Evolutionary conservation across 2,797 vertebrate species (phyloP), one percentile per base, ranked within the genome.

Genomic region (Lindbergichthys nudifrons): DNA sequence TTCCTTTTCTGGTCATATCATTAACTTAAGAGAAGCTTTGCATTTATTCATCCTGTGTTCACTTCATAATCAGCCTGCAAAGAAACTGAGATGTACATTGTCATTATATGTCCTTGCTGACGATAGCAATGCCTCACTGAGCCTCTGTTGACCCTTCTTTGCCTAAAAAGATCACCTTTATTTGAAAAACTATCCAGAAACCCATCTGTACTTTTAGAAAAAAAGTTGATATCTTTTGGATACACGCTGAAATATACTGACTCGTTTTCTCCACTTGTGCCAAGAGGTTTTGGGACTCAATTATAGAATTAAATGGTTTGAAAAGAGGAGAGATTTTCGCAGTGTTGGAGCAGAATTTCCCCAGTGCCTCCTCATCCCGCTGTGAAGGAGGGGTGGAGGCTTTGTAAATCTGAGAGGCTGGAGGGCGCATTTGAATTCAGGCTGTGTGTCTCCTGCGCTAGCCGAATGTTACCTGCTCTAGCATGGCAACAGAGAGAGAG

Each of bases 351-450:
- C 6, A 23, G 65, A 71, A 61, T 67, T 65, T 66, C 51, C 46
- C 60, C 39, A 23, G 19, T 43, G 61, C 52, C 54, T 71, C 62
- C 51, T 77, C 57, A 45, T 43, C 66, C 53, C 45, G 26, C 71
- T 70, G 73, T 56, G 43, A 32, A 75, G 80, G 69, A 74, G 73
- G 77, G 84, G 75, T 69, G 84, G 85, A 69, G 83, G 76, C 63
- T 86, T 85, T 86, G 70, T 85, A 81, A 85, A 83, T 81, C 65
- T 23, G 73, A 81, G 82, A 75, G 73, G 85, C 85, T 87, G 79
- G 86, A 89, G 79, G 26, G 80, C 86, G 47, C 91, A 94, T 94
- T 94, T 93, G 82, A 92, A 95, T 94, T 94, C 92, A 93, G 88
- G 63, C 88, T 85, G 92, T 92, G 90, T 91, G 90, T 92, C 88